These are phyloP conservation scores for Pterocles orientalis DNA, from an alignment of 2,113 vertebrate genomes.

Conservation along the genomic window DNA sequence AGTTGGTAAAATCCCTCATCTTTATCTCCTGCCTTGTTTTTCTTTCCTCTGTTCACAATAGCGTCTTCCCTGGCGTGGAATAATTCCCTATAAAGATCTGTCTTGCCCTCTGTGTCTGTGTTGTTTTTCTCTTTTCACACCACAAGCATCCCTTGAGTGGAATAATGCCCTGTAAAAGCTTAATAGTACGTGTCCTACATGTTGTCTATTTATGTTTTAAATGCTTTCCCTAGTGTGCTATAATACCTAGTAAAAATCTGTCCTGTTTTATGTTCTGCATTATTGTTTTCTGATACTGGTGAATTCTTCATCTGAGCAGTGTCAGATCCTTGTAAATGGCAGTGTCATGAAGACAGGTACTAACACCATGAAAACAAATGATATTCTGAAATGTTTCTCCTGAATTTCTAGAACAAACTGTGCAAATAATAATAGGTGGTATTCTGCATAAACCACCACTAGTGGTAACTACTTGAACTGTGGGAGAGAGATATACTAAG, in stretches of 20 bases:
- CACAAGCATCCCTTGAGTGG: slow-evolving; percentile 5
- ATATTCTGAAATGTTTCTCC: not conserved
- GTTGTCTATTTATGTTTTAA: slow-evolving; percentile 32
- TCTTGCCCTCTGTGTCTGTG: not conserved
- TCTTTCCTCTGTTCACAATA: not conserved
- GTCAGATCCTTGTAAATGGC: not conserved
- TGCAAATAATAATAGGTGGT: not conserved
- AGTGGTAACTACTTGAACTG: not conserved
- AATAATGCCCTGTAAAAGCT: slow-evolving; percentile 49
- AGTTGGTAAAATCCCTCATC: not conserved
- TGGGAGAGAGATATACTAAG: not conserved
- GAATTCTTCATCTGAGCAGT: not conserved
- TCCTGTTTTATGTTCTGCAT: not conserved
- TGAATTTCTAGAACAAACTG: not conserved
- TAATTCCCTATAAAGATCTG: slow-evolving; percentile 41
- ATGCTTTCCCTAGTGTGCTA: not conserved
- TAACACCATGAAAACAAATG: not conserved
- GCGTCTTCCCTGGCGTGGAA: not conserved
- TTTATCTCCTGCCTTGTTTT: slow-evolving; percentile 54
- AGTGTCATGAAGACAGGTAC: not conserved
- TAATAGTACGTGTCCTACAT: slow-evolving; percentile 21
- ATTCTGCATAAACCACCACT: not conserved
- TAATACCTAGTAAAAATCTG: slow-evolving; percentile 22
- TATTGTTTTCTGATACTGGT: not conserved
- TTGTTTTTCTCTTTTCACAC: slow-evolving; percentile 40